phyloP scores from a whole-genome alignment of 2,888 invertebrate genomes.

The Drosophila nr. fundita region DNA sequence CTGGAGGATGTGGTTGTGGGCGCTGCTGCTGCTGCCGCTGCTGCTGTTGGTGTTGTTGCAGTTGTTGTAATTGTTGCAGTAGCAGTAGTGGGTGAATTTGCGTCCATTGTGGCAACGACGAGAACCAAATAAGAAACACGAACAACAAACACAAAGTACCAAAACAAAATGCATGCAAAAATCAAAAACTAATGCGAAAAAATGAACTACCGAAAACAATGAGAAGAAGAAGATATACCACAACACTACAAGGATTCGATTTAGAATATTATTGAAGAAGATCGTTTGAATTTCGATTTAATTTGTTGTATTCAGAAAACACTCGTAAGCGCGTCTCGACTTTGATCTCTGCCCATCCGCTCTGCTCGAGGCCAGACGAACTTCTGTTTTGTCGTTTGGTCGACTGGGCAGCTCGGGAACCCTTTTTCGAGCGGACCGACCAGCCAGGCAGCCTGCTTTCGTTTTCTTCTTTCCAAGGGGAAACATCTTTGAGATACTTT shows the following conservation, averaged over 20 bases:
- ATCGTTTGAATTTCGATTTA: neutral
- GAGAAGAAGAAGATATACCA: constrained; percentile 3
- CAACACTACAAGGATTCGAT: constrained; percentile 23
- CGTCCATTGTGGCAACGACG: constrained; percentile 51
- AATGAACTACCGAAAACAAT: constrained; percentile 23
- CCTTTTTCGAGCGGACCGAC: constrained; percentile 57
- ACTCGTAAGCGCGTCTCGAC: constrained; percentile 44
- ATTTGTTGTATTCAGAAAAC: constrained; percentile 1
- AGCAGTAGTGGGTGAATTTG: constrained; percentile 48
- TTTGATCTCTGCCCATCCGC: constrained; percentile 78
- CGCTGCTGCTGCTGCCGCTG: constrained; percentile 11
- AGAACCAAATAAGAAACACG: constrained; percentile 22
- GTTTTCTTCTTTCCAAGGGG: constrained; percentile 61
- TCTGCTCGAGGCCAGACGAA: constrained; percentile 84
- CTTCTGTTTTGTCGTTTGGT: constrained; percentile 81
- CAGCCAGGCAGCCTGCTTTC: constrained; percentile 41
- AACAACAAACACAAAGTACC: constrained; percentile 51
- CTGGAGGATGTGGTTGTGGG: constrained; percentile 27
- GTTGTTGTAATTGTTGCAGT: constrained; percentile 49
- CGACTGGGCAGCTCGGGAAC: constrained; percentile 73
- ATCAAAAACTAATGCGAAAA: constrained; percentile 21
- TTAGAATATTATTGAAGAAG: neutral
- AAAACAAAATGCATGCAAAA: constrained; percentile 69
- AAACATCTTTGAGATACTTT: constrained; percentile 62
- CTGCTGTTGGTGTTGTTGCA: constrained; percentile 33